These are phyloP conservation scores for Rhabdomys dilectus DNA, from an alignment of 2,113 vertebrate genomes.

Conservation along the genomic window DNA sequence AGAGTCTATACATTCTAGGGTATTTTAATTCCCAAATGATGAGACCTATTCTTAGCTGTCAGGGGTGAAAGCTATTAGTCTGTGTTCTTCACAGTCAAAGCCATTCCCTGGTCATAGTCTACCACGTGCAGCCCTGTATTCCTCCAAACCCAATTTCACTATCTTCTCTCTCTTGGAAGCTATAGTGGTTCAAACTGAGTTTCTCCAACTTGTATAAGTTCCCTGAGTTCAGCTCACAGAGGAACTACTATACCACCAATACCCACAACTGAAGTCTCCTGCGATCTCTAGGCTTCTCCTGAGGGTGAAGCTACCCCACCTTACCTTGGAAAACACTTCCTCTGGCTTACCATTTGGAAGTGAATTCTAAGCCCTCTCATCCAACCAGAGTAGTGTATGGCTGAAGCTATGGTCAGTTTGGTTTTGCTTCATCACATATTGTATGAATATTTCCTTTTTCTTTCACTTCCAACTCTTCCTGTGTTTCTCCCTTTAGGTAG, in stretches of 20 bases:
- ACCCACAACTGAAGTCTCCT: background rate
- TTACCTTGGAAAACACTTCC: background rate
- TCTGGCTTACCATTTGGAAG: background rate
- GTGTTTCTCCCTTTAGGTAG: background rate
- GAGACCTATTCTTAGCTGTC: background rate
- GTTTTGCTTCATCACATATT: too few relatives aligned
- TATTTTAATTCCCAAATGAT: background rate
- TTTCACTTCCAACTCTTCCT: background rate
- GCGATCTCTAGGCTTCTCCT: background rate
- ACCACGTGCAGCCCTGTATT: background rate
- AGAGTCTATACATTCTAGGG: background rate
- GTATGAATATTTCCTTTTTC: background rate
- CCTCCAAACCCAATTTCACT: background rate
- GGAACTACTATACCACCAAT: background rate
- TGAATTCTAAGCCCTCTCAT: background rate
- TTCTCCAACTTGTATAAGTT: background rate
- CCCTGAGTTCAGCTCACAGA: background rate
- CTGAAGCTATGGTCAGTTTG: background rate
- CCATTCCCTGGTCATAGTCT: background rate
- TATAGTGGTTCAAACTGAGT: background rate
- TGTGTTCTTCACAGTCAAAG: background rate
- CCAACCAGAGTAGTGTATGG: background rate
- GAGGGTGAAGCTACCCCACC: background rate
- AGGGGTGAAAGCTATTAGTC: background rate
- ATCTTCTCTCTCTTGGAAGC: background rate